A percentile compares a stretch with the other conserved stretches of the same genome.
Conservation (phyloP, 2,797 vertebrate genomes). For the Tangara arthus region DNA sequence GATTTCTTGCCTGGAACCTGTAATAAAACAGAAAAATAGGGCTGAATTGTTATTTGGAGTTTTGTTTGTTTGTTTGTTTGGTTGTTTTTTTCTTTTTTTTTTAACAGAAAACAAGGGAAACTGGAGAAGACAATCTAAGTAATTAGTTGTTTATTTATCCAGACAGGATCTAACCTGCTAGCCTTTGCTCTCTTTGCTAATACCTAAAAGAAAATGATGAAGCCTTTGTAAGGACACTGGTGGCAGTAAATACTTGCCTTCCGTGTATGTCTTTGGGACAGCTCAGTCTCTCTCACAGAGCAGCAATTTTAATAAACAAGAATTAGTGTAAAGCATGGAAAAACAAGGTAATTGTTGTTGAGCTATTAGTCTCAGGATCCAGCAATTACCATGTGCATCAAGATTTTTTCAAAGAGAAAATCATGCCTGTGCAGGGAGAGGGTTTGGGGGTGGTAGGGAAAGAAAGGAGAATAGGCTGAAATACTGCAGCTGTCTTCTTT, state of each 20-base stretch:
- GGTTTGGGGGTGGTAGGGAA: not conserved
- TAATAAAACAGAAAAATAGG: not conserved
- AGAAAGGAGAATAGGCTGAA: not conserved
- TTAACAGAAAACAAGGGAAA: not conserved
- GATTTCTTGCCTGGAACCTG: not conserved
- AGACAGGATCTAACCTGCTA: not conserved
- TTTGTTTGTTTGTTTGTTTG: not conserved
- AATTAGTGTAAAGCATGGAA: not conserved
- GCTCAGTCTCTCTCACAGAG: not conserved
- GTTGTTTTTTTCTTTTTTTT: not conserved
- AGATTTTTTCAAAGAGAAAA: conserved; percentile 1
- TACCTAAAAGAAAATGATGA: not conserved
- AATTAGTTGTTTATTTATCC: not conserved
- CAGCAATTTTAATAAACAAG: not conserved
- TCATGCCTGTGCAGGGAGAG: not conserved
- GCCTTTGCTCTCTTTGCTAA: not conserved
- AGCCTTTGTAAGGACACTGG: not conserved
- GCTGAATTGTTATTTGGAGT: not conserved
- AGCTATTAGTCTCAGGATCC: not conserved
- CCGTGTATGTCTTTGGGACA: not conserved
- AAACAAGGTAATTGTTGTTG: not conserved
- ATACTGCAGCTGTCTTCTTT: not conserved
- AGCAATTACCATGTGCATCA: not conserved
- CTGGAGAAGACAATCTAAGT: not conserved
- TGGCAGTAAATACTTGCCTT: not conserved